Conservation (phyloP, 1,140 invertebrate species). For the Gonioctena quinquepunctata region DNA sequence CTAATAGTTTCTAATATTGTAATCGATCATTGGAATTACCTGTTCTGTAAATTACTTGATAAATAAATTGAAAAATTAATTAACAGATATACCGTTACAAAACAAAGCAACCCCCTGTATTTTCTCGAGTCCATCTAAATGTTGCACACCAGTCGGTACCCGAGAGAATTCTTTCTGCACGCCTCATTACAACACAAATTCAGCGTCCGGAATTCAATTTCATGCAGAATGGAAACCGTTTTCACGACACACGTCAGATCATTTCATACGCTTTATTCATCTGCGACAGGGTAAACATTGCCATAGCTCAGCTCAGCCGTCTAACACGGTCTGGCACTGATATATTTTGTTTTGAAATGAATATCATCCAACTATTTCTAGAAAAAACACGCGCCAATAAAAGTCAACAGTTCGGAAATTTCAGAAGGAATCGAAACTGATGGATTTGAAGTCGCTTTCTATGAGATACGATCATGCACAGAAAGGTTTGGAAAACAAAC, state of each 20-base stretch:
- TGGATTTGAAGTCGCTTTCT: too few species aligned
- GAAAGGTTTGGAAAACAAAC: too few species aligned
- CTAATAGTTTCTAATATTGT: too few species aligned
- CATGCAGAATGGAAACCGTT: not conserved
- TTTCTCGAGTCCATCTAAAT: too few species aligned
- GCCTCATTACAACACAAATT: slow-evolving; percentile 10
- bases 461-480: too few species aligned
- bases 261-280: slow-evolving; percentile 6
- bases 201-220: slow-evolving; percentile 1
- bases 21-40: too few species aligned
- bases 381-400: slow-evolving; percentile 1
- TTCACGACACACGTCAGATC: slow-evolving; percentile 1
- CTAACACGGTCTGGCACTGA: slow-evolving; percentile 8
- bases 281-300: not conserved
- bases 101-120: too few species aligned
- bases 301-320: not conserved
- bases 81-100: too few species aligned
- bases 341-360: slow-evolving; percentile 11
- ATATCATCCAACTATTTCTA: not conserved
- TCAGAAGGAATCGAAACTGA: not conserved
- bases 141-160: too few species aligned
- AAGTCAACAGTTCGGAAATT: slow-evolving; percentile 1
- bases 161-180: slow-evolving; percentile 5
- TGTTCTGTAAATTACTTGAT: too few species aligned
- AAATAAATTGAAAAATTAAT: too few species aligned